phyloP scores from a whole-genome alignment of 2,113 vertebrate species.

The Esox niger region DNA sequence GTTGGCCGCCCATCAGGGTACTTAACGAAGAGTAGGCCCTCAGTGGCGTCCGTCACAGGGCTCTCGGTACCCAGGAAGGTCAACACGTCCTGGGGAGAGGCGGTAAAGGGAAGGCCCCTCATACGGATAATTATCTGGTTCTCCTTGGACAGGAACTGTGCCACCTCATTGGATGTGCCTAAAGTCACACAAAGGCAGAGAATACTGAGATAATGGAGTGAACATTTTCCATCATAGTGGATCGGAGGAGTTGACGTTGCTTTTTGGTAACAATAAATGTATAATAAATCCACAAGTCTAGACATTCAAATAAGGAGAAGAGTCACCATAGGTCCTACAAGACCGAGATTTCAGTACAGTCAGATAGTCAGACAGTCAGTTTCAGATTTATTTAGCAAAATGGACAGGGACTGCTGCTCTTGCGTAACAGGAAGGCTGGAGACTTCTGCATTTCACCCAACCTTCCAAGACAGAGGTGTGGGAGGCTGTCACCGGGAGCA shows the following conservation, averaged over 20 bases:
- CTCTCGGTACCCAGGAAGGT: slow-evolving; percentile 87
- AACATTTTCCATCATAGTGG: not conserved
- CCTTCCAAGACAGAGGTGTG: no score
- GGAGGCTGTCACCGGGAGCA: no score
- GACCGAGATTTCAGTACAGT: slow-evolving; percentile 48
- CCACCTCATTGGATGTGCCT: slow-evolving; percentile 96
- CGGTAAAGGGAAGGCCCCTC: slow-evolving; percentile 89
- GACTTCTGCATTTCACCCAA: no score
- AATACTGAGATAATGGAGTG: not conserved
- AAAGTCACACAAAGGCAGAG: slow-evolving; percentile 1
- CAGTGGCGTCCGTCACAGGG: slow-evolving; percentile 84
- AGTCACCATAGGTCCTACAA: not conserved
- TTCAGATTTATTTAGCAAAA: no score
- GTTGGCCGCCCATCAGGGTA: slow-evolving; percentile 94
- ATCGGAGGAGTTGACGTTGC: not conserved
- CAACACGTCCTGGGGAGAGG: slow-evolving; percentile 85
- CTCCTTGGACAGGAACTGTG: slow-evolving; percentile 93
- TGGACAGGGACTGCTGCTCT: no score
- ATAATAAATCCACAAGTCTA: no score
- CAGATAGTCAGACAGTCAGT: no score
- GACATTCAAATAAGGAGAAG: not conserved
- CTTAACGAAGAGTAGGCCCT: slow-evolving; percentile 94
- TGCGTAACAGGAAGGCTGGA: no score
- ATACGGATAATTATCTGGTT: slow-evolving; percentile 96
- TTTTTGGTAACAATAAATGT: not conserved